Base-by-base conservation (phyloP, 2,113 vertebrate species). In the Erythrocebus patas region DNA sequence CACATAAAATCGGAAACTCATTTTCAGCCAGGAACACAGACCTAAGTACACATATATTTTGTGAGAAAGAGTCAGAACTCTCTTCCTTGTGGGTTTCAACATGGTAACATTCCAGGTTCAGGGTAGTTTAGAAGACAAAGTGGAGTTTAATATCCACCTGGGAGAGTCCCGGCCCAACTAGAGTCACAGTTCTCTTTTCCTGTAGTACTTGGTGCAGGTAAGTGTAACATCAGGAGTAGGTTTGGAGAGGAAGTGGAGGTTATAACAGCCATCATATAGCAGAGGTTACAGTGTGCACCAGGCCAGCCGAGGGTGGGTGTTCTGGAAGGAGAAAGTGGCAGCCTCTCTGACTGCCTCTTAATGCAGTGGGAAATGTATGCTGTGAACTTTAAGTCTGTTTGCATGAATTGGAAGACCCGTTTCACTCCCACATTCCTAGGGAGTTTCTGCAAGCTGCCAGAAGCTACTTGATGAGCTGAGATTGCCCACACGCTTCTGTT, bases 131-230 rank as follows among this genome's bases (percentile, higher is more conserved):
- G 23, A 92, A 75, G 13, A 73, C 61, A 52, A 61, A 75, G 20
- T 70, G 6, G 3, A 35, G 8, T 20, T 14, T 0, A 32, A 16
- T 11, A 38, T 18, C 38, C 9, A 3, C 12, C 0, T 22, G 35
- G 30, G 72, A 45, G 14, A 30, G 3, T 20, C 43, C 50, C 8
- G 43, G 6, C 18, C 59, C 30, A 57, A 5, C 16, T 45, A n/a
- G 12, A 45, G 10, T 10, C 73, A 38, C 12, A 32, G 2, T n/a
- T 27, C 27, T 86, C 22, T 61, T 27, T 80, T 61, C 8, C 40
- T 45, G 22, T 7, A 8, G 10, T 38, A 8, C 59, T 38, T 16
- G 52, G 6, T 32, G 1, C 13, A 35, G 27, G 43, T 27, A 27
- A 45, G n/a, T 2, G 45, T 16, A 55, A 22, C 4, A 0, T 12